Evolutionary conservation across 2,888 invertebrate species (phyloP), one percentile per base, ranked within the genome.

Genomic region (Romanomermis culicivorax): DNA sequence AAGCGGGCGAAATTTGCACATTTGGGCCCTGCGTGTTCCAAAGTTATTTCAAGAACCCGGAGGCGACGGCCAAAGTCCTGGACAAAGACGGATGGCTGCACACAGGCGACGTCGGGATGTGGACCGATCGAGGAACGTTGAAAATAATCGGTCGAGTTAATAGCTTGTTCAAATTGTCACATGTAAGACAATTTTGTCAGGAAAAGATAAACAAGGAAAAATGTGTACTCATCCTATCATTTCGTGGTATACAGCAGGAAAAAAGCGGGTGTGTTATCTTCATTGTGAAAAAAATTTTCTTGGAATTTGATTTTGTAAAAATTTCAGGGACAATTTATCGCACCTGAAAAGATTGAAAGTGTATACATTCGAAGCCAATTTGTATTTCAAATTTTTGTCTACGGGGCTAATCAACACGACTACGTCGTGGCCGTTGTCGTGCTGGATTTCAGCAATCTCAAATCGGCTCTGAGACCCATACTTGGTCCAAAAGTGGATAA

Each of bases 341-440:
- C 93, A 64, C 93, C 93, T 59, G 95, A 97, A 73, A 93, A 93
- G 77, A 89, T 97, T 64, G 95, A 97, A 74, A 88, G 83, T 71
- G 82, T 87, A 67, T 95, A 95, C 72, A 80, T 81, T 61, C 78
- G 85, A 64, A 88, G 89, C 73, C 83, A 83, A 68, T 91, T 84
- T 70, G 85, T 95, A 42, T 82, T 85, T 63, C 95, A 97, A 77
- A 83, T 89, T 51, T 95, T 85, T 73, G 87, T 95, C 3, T 83
- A 93, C 69, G 95, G 95, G 61, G 88, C 95, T 76, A 91, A 91
- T 63, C 75, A 93, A 58, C 64, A 56, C 20, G n/a, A n/a, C n/a
- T n/a, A n/a, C n/a, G n/a, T n/a, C n/a, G n/a, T n/a, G n/a, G n/a
- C n/a, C n/a, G n/a, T n/a, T n/a, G n/a, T n/a, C n/a, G n/a, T n/a